Evolutionary conservation across 30 jellyfish, hydroid and myxozoan genomes (phyloP).

Genomic region (Turritopsis rubra): DNA sequence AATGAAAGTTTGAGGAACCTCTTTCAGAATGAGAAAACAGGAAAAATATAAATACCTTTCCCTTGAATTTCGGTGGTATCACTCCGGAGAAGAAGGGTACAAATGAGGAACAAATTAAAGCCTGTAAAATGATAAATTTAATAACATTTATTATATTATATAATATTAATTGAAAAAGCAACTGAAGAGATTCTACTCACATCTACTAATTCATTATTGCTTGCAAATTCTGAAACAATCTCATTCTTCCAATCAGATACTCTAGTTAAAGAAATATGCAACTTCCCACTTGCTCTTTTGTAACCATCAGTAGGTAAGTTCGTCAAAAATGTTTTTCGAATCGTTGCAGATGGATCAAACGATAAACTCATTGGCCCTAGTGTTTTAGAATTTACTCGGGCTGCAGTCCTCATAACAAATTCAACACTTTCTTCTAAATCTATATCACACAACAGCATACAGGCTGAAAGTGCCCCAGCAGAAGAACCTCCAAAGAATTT

Average conservation of each 20-base stretch:
- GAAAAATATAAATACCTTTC: conserved; percentile 45
- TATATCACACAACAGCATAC: conserved; percentile 63
- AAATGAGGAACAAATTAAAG: conserved; percentile 83
- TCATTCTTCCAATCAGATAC: conserved; percentile 83
- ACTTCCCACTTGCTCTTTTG: conserved; percentile 67
- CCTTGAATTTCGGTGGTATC: conserved; percentile 83
- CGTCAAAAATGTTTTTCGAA: conserved; percentile 49
- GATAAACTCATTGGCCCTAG: conserved; percentile 77
- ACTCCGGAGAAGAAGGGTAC: conserved; percentile 95
- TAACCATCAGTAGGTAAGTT: conserved; percentile 79
- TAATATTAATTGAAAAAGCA: conserved; percentile 26
- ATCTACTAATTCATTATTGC: conserved; percentile 81
- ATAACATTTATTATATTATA: too few relatives aligned
- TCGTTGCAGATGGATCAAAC: conserved; percentile 78
- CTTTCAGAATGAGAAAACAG: too few relatives aligned
- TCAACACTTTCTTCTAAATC: conserved; percentile 74
- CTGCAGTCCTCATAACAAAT: conserved; percentile 87
- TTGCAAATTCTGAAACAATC: conserved; percentile 53
- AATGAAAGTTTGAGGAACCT: too few relatives aligned
- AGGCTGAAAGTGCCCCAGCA: conserved; percentile 93
- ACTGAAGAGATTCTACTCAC: too few relatives aligned
- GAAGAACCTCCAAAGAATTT: conserved; percentile 90
- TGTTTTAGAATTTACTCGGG: conserved; percentile 49
- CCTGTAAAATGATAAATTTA: conserved; percentile 65
- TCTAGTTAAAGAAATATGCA: conserved; percentile 83